Evolutionary conservation across 1,140 invertebrate species (phyloP).

Genomic region (Eurosta solidaginis): DNA sequence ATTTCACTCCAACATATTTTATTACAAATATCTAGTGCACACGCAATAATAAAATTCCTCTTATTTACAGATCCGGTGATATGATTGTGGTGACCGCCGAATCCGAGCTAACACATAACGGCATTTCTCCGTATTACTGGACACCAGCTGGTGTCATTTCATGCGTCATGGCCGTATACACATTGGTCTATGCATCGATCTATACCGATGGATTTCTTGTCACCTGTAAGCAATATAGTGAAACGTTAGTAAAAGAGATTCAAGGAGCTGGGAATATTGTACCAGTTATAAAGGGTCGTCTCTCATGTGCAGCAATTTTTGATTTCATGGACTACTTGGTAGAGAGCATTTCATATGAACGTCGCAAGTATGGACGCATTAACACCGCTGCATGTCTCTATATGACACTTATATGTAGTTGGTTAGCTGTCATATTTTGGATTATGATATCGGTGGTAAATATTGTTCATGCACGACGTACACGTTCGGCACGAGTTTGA

Average conservation of each 20-base stretch:
- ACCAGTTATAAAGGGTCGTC: constrained; percentile 66
- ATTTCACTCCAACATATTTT: not conserved
- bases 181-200: constrained; percentile 66
- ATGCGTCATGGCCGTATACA: constrained; percentile 65
- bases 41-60: not conserved
- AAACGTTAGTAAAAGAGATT: constrained; percentile 64
- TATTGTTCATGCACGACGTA: constrained; percentile 62
- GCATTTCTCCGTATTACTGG: constrained; percentile 67
- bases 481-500: constrained; percentile 45
- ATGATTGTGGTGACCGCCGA: constrained; percentile 65
- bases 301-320: constrained; percentile 69
- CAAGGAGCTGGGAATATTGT: constrained; percentile 65
- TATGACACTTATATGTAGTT: constrained; percentile 64
- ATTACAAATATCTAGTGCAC: not conserved
- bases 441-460: constrained; percentile 62
- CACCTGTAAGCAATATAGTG: constrained; percentile 70
- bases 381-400: constrained; percentile 68
- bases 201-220: constrained; percentile 70
- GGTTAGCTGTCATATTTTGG: constrained; percentile 67
- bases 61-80: constrained; percentile 62
- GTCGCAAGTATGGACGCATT: constrained; percentile 65
- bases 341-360: constrained; percentile 63
- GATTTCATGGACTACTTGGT: constrained; percentile 78
- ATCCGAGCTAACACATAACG: constrained; percentile 60
- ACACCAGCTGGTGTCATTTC: constrained; percentile 64